Percentiles rank a stretch among this genome's conserved stretches.
Conservation (phyloP, 2,797 vertebrate genomes). For the Hafferia zeledoni region DNA sequence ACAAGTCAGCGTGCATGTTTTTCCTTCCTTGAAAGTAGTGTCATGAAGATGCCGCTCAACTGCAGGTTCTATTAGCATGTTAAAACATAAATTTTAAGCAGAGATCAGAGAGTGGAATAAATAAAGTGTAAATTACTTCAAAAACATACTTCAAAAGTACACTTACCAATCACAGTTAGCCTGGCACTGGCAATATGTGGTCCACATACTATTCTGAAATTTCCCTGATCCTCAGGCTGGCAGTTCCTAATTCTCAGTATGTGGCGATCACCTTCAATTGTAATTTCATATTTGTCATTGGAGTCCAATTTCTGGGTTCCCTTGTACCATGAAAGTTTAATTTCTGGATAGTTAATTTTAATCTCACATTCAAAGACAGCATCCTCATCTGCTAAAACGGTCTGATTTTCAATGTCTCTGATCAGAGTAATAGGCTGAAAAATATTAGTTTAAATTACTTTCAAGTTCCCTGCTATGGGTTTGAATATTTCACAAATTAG, state of each 20-base stretch:
- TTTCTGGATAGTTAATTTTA: conserved; percentile 99
- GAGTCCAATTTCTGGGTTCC: conserved; percentile 94
- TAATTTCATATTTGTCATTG: conserved; percentile 90
- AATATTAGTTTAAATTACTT: conserved; percentile 52
- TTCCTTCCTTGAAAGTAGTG: conserved; percentile 92
- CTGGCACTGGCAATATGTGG: conserved; percentile 97
- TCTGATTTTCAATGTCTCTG: conserved; percentile 91
- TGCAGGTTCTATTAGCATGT: conserved; percentile 83
- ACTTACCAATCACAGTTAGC: conserved; percentile 91
- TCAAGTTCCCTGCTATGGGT: neutral
- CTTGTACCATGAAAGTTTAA: conserved; percentile 98
- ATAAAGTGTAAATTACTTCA: neutral
- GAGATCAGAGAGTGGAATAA: neutral
- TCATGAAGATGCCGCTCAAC: conserved; percentile 92
- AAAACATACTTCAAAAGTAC: neutral
- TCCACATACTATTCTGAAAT: conserved; percentile 95
- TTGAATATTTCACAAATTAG: neutral
- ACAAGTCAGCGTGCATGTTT: conserved; percentile 88
- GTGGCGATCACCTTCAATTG: conserved; percentile 87
- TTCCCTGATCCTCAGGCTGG: conserved; percentile 89
- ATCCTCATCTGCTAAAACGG: conserved; percentile 83
- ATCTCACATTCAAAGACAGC: conserved; percentile 93
- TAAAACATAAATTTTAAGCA: conserved; percentile 42
- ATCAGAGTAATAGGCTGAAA: conserved; percentile 91
- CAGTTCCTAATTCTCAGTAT: conserved; percentile 88